These are phyloP conservation scores for Marmota flaviventris DNA, from an alignment of 2,113 vertebrate species.

Conservation along the genomic window DNA sequence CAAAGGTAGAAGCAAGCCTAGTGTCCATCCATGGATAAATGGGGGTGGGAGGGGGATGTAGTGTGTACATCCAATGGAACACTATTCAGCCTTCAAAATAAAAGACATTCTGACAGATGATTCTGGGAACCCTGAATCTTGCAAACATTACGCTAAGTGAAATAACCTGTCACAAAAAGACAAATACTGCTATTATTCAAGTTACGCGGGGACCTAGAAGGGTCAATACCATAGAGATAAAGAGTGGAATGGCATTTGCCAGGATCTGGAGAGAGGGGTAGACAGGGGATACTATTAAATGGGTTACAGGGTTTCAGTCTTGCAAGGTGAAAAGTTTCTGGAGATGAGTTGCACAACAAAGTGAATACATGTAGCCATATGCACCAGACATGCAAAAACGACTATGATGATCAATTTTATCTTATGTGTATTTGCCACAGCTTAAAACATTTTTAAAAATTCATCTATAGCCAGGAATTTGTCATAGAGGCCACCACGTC, in stretches of 20 bases:
- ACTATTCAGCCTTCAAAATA: background rate
- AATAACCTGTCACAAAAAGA: background rate
- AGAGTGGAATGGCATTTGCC: background rate
- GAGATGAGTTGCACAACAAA: background rate
- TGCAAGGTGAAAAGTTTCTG: background rate
- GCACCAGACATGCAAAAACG: background rate
- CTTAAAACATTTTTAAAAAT: background rate
- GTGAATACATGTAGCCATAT: background rate
- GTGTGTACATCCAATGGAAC: rapidly evolving
- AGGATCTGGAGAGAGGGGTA: background rate
- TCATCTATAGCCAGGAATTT: background rate
- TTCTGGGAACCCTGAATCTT: background rate
- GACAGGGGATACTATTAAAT: background rate
- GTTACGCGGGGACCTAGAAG: background rate
- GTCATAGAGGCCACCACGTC: background rate
- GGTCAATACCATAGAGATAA: background rate
- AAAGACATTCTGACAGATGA: background rate
- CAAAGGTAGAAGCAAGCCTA: background rate
- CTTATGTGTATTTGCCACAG: background rate
- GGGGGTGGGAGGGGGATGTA: background rate
- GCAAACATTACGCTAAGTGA: background rate
- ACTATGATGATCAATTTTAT: background rate
- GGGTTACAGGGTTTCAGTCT: background rate
- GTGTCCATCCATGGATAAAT: rapidly evolving
- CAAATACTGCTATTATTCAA: background rate